Evolutionary conservation across 2,888 invertebrate species (phyloP).

Genomic region (Pheosia tremula): DNA sequence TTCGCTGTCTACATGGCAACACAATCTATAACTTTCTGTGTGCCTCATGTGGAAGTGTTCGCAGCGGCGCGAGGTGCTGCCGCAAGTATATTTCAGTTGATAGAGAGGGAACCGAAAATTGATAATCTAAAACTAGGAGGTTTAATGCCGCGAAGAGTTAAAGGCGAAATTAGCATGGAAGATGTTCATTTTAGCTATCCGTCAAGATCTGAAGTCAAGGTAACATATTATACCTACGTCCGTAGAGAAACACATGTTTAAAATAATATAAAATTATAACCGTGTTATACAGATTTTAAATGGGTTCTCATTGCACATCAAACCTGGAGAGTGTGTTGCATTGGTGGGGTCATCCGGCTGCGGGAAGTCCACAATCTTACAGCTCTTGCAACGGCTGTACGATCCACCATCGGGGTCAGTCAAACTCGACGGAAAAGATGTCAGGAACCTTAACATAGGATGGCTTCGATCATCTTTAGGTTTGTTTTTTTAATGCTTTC

Average conservation of each 20-base stretch:
- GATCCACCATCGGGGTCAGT: slow-evolving; percentile 86
- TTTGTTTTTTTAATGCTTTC: slow-evolving; percentile 32
- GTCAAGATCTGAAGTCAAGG: slow-evolving; percentile 88
- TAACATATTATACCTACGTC: slow-evolving; percentile 40
- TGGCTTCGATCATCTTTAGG: slow-evolving; percentile 92
- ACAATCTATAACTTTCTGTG: slow-evolving; percentile 90
- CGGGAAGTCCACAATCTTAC: slow-evolving; percentile 92
- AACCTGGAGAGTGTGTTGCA: slow-evolving; percentile 88
- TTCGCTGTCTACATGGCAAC: slow-evolving; percentile 91
- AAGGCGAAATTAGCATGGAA: slow-evolving; percentile 88
- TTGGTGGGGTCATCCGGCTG: slow-evolving; percentile 91
- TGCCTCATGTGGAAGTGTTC: slow-evolving; percentile 90
- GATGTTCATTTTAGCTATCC: slow-evolving; percentile 92
- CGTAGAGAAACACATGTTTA: too few relatives aligned
- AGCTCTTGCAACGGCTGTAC: slow-evolving; percentile 90
- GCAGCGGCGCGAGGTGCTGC: slow-evolving; percentile 90
- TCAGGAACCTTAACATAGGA: slow-evolving; percentile 88
- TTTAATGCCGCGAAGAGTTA: slow-evolving; percentile 80
- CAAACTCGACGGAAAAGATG: slow-evolving; percentile 86
- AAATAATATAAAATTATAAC: not conserved
- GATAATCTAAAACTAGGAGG: slow-evolving; percentile 88
- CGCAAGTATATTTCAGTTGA: slow-evolving; percentile 87
- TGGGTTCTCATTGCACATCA: slow-evolving; percentile 86
- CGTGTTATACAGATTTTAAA: slow-evolving; percentile 82
- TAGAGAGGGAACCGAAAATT: slow-evolving; percentile 89